Evolutionary conservation across 1,140 invertebrate species (phyloP).

Genomic region (Temnothorax curvispinosus): DNA sequence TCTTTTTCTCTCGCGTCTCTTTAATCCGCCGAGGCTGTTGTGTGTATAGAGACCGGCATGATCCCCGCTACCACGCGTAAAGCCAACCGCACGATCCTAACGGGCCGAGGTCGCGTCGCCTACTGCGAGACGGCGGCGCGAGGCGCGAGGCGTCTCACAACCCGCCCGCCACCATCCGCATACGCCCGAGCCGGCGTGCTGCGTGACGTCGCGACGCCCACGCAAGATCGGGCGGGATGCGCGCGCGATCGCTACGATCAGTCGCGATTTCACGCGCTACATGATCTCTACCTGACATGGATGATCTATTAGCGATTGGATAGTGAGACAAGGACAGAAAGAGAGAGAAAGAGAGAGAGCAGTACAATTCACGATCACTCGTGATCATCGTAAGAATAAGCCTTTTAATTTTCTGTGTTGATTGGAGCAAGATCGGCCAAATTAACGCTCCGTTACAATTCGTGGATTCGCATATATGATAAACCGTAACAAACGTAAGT

Average conservation of each 20-base stretch:
- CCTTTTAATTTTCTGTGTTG: background rate
- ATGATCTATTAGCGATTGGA: background rate
- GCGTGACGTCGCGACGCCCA: constrained; percentile 57
- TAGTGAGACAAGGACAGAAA: background rate
- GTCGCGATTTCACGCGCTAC: constrained; percentile 24
- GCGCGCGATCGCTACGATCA: constrained; percentile 5
- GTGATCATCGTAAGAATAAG: background rate
- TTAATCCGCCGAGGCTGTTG: background rate
- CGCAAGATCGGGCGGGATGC: constrained; percentile 39
- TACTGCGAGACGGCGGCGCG: constrained; percentile 61
- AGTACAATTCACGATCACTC: background rate
- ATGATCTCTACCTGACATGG: background rate
- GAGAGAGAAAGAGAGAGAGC: background rate
- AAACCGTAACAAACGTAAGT: background rate
- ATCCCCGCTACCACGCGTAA: constrained; percentile 22
- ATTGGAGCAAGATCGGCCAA: background rate
- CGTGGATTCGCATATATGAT: background rate
- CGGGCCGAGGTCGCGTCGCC: constrained; percentile 62
- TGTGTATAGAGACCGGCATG: constrained; percentile 25
- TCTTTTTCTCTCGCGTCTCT: background rate
- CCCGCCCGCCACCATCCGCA: constrained; percentile 25
- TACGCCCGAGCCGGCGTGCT: constrained; percentile 43
- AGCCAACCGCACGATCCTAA: constrained; percentile 48
- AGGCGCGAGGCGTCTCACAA: constrained; percentile 57
- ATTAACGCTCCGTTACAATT: background rate